Conservation (phyloP, 2,888 invertebrate species). For the Macropis europaea region DNA sequence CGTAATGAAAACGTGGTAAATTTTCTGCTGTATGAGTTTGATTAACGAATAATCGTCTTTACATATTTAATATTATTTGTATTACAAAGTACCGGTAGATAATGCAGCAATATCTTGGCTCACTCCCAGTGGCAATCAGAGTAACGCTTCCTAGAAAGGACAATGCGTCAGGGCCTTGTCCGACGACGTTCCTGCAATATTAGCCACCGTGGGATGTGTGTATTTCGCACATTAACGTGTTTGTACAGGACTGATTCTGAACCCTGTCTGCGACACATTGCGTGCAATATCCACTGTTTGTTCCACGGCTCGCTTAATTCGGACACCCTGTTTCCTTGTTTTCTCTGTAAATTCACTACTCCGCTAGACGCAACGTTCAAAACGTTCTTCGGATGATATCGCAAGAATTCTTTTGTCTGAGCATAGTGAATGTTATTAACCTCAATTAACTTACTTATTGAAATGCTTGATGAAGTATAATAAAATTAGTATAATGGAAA, state of each 20-base stretch:
- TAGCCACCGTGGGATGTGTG: conserved; percentile 71
- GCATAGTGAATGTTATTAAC: background rate
- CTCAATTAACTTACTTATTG: too few relatives aligned
- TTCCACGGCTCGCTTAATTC: conserved; percentile 72
- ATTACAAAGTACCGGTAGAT: conserved; percentile 5
- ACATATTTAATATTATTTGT: conserved; percentile 13
- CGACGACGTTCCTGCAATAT: conserved; percentile 66
- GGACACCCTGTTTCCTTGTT: conserved; percentile 62
- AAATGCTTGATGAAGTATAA: too few relatives aligned
- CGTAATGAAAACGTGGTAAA: too few relatives aligned
- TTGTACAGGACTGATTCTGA: conserved; percentile 73
- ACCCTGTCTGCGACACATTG: conserved; percentile 70
- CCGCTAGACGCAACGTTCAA: conserved; percentile 14
- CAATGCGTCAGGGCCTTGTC: conserved; percentile 54
- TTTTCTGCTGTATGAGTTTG: background rate
- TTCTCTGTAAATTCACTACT: conserved; percentile 71
- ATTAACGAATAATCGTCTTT: background rate
- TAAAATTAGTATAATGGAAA: too few relatives aligned
- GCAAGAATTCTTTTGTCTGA: background rate
- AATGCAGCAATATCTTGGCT: conserved; percentile 35
- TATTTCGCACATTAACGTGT: conserved; percentile 78
- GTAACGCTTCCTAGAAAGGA: conserved; percentile 41
- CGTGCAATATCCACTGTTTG: conserved; percentile 78
- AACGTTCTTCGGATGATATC: conserved; percentile 1
- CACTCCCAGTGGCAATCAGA: conserved; percentile 51